Conservation (phyloP, 1,140 invertebrate genomes). For the Muscidifurax raptorellus region DNA sequence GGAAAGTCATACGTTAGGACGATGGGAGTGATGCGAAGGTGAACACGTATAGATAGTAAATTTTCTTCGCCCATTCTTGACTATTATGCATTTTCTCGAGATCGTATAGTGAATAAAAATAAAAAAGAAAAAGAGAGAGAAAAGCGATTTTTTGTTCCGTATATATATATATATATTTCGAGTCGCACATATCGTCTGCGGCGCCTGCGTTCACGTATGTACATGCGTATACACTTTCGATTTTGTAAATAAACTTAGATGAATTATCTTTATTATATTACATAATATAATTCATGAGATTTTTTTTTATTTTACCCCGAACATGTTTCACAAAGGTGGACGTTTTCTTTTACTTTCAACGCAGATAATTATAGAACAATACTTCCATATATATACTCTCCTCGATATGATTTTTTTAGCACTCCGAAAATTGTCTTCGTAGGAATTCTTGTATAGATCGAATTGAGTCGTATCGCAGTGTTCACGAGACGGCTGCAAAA, state of each 20-base stretch:
- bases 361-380: background rate
- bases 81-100: background rate
- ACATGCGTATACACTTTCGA: too few species aligned
- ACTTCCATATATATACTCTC: background rate
- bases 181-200: background rate
- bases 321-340: background rate
- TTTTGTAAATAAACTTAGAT: slow-evolving; percentile 38
- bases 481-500: background rate
- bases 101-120: background rate
- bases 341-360: slow-evolving; percentile 10
- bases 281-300: slow-evolving; percentile 21
- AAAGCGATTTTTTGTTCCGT: background rate
- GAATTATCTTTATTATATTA: slow-evolving; percentile 41
- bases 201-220: background rate
- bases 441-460: slow-evolving; percentile 33
- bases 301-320: background rate
- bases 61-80: slow-evolving; percentile 5
- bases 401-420: background rate
- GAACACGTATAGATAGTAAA: slow-evolving; percentile 38
- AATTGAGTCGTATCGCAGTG: slow-evolving; percentile 3
- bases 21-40: slow-evolving; percentile 9
- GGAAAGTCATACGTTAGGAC: slow-evolving; percentile 34
- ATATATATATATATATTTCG: background rate
- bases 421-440: background rate
- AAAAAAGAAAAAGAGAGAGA: background rate